phyloP scores from a whole-genome alignment of 2,113 vertebrate genomes.

The Rhea americana region DNA sequence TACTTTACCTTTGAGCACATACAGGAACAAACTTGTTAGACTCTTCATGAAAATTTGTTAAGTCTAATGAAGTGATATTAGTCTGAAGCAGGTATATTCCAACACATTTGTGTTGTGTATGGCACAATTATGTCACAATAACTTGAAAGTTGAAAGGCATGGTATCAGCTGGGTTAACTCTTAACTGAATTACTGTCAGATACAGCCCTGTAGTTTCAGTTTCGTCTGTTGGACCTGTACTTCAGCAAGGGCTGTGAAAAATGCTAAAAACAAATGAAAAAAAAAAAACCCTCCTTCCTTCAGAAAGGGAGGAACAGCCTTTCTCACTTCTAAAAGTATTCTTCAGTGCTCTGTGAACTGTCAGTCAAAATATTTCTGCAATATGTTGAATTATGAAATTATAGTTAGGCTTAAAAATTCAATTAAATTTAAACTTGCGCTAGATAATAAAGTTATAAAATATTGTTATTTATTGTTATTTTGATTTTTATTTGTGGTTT shows the following conservation, averaged over 20 bases:
- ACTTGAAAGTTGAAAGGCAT: neutral
- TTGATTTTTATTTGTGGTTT: neutral
- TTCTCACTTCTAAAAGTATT: neutral
- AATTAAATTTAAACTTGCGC: neutral
- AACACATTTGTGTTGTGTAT: neutral
- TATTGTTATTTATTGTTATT: neutral
- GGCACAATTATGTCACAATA: neutral
- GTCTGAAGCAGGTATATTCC: neutral
- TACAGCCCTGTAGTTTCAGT: neutral
- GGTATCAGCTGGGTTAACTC: neutral
- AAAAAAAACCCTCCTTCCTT: neutral
- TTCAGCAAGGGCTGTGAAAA: neutral
- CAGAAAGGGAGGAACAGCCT: neutral
- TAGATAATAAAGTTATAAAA: neutral
- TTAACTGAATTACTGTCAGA: neutral
- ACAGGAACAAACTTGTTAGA: neutral
- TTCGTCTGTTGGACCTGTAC: neutral
- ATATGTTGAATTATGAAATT: neutral
- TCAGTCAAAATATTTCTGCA: neutral
- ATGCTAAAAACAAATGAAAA: neutral
- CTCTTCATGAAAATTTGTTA: neutral
- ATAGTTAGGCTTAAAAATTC: neutral
- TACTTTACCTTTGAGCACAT: neutral
- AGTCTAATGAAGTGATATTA: neutral
- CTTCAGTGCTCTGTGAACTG: neutral